Evolutionary conservation across 30 jellyfish, hydroid and myxozoan species (phyloP), one percentile per base, ranked within the genome.

Genomic region (Pseudorhiza aurosa): DNA sequence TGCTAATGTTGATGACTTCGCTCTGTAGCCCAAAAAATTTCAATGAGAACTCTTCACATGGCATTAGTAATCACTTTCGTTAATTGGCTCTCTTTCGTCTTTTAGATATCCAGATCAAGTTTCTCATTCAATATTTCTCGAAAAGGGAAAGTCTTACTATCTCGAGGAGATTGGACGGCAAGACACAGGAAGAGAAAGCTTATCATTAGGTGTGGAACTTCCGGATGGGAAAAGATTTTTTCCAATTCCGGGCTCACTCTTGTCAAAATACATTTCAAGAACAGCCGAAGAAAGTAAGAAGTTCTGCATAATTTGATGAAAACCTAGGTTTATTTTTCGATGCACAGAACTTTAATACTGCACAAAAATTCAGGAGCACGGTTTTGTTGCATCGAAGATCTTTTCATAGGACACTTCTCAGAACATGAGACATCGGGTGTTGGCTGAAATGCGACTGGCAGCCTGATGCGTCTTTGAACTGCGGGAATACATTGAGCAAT

Each of bases 61-160:
- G n/a, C n/a, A n/a, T n/a, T n/a, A n/a, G n/a, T n/a, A n/a, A n/a
- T n/a, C n/a, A n/a, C n/a, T n/a, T n/a, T n/a, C n/a, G n/a, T n/a
- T n/a, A n/a, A n/a, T n/a, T n/a, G n/a, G n/a, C n/a, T n/a, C n/a
- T n/a, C n/a, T n/a, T n/a, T n/a, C n/a, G n/a, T n/a, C 7, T 64
- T 83, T 17, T 68, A 92, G 98, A 32, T 92, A 33, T 45, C 93
- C 98, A 1, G 98, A 92, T 37, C 98, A 92, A 85, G 95, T 72
- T 21, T 92, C 98, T 9, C 96, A 82, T 46, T 47, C 96, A 26
- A 67, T 92, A 39, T 77, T 56, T 44, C 88, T 92, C 10, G 93
- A 92, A 57, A 72, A 85, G 53, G 96, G 90, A 1, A 79, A 64
- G 43, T 86, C 79, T 9, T 85, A 85, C 51, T 92, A 92, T 69